Evolutionary conservation across 2,888 invertebrate genomes (phyloP).

Genomic region (Zaprionus bogoriensis): DNA sequence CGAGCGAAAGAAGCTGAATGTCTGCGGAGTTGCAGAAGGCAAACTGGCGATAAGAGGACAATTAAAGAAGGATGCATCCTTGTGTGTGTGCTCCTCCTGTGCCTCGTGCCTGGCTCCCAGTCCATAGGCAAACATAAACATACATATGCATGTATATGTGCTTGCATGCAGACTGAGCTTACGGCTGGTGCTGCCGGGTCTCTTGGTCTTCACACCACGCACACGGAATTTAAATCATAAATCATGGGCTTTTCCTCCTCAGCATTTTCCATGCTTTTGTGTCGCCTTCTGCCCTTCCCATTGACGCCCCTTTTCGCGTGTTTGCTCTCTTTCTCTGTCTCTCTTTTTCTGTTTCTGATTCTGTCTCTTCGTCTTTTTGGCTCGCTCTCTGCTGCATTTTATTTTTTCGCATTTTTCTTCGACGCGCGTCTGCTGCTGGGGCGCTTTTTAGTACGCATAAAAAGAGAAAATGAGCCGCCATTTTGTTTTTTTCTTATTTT

Average conservation of each 20-base stretch:
- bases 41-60: conserved; percentile 40
- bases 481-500: conserved; percentile 78
- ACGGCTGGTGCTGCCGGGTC: conserved; percentile 17
- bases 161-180: not conserved
- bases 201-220: conserved; percentile 66
- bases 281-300: conserved; percentile 3
- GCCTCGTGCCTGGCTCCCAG: too few relatives aligned
- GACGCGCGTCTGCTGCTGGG: conserved; percentile 46
- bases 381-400: conserved; percentile 59
- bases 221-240: conserved; percentile 79
- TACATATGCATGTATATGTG: not conserved
- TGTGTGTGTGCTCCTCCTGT: conserved; percentile 25
- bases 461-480: conserved; percentile 77
- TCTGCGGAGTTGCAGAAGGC: conserved; percentile 18
- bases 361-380: conserved; percentile 27
- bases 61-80: conserved; percentile 67
- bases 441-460: conserved; percentile 77
- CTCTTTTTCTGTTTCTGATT: conserved; percentile 2
- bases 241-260: conserved; percentile 81
- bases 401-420: conserved; percentile 76
- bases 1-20: not conserved
- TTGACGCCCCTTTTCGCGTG: conserved; percentile 16
- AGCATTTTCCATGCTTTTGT: conserved; percentile 62
- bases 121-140: too few relatives aligned
- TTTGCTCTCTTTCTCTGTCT: conserved; percentile 11